Evolutionary conservation across 1,140 invertebrate species (phyloP).

Genomic region (Hylaeus volcanicus): DNA sequence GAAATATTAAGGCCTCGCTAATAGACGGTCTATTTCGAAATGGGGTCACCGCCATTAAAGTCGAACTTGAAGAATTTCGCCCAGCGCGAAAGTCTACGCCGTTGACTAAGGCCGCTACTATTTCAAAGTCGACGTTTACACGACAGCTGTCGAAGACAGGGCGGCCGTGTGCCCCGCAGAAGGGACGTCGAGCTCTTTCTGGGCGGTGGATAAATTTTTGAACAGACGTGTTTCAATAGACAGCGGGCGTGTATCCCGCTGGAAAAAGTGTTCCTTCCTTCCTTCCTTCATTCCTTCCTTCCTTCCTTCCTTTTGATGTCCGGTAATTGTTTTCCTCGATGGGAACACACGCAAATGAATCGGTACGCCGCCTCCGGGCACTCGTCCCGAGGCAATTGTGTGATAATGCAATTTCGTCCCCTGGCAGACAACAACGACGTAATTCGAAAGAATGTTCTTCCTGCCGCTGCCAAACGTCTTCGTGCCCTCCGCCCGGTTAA

Average conservation of each 20-base stretch:
- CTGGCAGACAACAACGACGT: constrained; percentile 66
- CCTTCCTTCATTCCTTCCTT: background rate
- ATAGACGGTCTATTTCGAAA: constrained; percentile 55
- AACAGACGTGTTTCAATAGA: constrained; percentile 45
- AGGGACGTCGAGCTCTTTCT: constrained; percentile 24
- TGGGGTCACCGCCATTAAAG: constrained; percentile 56
- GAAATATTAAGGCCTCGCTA: constrained; percentile 51
- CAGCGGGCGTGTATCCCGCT: background rate
- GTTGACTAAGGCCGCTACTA: constrained; percentile 54
- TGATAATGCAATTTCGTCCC: constrained; percentile 64
- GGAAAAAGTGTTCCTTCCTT: background rate
- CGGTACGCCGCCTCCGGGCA: background rate
- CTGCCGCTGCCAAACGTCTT: constrained; percentile 59
- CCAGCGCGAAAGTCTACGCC: constrained; percentile 13
- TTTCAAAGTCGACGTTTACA: constrained; percentile 50
- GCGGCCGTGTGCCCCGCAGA: constrained; percentile 5
- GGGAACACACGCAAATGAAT: constrained; percentile 27
- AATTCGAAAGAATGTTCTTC: constrained; percentile 69
- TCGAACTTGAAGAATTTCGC: constrained; percentile 59
- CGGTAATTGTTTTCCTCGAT: background rate
- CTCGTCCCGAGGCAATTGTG: constrained; percentile 48
- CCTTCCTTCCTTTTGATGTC: background rate
- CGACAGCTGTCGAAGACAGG: constrained; percentile 62
- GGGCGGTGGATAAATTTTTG: constrained; percentile 37
- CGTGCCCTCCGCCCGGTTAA: constrained; percentile 61